Evolutionary conservation across 1,140 invertebrate genomes (phyloP).

Genomic region (Brachionus asplanchnoidis): DNA sequence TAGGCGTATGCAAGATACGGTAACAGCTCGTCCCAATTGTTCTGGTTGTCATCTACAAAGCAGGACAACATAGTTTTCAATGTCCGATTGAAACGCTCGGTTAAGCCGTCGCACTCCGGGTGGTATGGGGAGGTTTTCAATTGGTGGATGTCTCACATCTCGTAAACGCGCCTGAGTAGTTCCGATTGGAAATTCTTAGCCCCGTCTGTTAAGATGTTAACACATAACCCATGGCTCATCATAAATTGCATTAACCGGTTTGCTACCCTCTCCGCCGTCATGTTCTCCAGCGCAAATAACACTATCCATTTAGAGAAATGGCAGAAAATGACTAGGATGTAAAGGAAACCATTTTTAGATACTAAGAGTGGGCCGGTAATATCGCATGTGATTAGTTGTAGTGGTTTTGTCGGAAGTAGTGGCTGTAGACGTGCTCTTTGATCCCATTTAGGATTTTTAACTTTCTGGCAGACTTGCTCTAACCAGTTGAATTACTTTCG

Average conservation of each 20-base stretch:
- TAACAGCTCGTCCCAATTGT: constrained; percentile 45
- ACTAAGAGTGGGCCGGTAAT: constrained; percentile 42
- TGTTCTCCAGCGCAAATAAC: no score
- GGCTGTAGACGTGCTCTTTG: no score
- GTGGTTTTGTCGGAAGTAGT: no score
- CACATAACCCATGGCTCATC: no score
- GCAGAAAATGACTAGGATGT: constrained; percentile 44
- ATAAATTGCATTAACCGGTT: background rate
- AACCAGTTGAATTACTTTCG: no score
- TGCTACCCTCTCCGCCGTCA: constrained; percentile 41
- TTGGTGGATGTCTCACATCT: background rate
- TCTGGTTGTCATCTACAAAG: constrained; percentile 31
- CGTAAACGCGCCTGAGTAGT: background rate
- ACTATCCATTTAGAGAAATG: no score
- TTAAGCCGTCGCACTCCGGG: constrained; percentile 43
- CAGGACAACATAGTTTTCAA: constrained; percentile 40
- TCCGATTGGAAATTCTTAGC: background rate
- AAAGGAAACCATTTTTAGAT: constrained; percentile 42
- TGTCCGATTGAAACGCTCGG: constrained; percentile 46
- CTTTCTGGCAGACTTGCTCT: no score
- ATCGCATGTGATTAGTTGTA: no score
- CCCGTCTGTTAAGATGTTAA: no score
- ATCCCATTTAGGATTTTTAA: no score
- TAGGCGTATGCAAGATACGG: background rate
- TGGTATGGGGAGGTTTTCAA: constrained; percentile 43